These are phyloP conservation scores for Holacanthus passer DNA, from an alignment of 2,113 vertebrate genomes.

Conservation along the genomic window DNA sequence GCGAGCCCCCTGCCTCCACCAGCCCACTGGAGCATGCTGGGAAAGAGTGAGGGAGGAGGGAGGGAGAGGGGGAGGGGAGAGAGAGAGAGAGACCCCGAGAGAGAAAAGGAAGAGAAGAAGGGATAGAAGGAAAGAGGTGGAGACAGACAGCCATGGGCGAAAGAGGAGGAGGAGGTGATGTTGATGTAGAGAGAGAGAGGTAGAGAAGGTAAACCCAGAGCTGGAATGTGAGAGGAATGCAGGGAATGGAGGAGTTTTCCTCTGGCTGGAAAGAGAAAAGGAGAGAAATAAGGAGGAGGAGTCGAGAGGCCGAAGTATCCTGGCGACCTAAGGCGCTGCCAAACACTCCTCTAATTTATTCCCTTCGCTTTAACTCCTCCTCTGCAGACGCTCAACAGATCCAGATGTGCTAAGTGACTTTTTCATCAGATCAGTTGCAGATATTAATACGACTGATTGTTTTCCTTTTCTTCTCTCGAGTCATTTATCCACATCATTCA, in stretches of 20 bases:
- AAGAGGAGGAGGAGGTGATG: slow-evolving; percentile 54
- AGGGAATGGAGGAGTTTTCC: slow-evolving; percentile 82
- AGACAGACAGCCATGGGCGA: slow-evolving; percentile 50
- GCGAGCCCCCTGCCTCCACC: slow-evolving; percentile 75
- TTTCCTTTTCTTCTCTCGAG: slow-evolving; percentile 1
- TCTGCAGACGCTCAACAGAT: slow-evolving; percentile 27
- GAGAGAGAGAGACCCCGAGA: slow-evolving; percentile 14
- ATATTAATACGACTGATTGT: slow-evolving; percentile 9
- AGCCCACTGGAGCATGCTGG: slow-evolving; percentile 75
- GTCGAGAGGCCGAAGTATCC: slow-evolving; percentile 61
- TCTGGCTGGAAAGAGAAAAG: slow-evolving; percentile 67
- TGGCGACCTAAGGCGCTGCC: slow-evolving; percentile 60
- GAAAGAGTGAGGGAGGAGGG: slow-evolving; percentile 46
- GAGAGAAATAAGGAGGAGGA: slow-evolving; percentile 17
- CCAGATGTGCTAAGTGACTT: slow-evolving; percentile 54
- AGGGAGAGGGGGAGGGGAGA: slow-evolving; percentile 8
- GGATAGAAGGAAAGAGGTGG: slow-evolving; percentile 24
- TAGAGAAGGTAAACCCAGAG: slow-evolving; percentile 72
- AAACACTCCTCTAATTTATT: slow-evolving; percentile 65
- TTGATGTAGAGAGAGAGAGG: slow-evolving; percentile 62
- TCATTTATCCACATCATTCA: slow-evolving; percentile 2
- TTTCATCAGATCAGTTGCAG: slow-evolving; percentile 22
- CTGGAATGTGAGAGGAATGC: slow-evolving; percentile 83
- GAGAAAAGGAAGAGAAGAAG: slow-evolving; percentile 8
- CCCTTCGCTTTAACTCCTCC: slow-evolving; percentile 52